Evolutionary conservation across 1,140 invertebrate species (phyloP).

Genomic region (Aphaenogaster rudis): DNA sequence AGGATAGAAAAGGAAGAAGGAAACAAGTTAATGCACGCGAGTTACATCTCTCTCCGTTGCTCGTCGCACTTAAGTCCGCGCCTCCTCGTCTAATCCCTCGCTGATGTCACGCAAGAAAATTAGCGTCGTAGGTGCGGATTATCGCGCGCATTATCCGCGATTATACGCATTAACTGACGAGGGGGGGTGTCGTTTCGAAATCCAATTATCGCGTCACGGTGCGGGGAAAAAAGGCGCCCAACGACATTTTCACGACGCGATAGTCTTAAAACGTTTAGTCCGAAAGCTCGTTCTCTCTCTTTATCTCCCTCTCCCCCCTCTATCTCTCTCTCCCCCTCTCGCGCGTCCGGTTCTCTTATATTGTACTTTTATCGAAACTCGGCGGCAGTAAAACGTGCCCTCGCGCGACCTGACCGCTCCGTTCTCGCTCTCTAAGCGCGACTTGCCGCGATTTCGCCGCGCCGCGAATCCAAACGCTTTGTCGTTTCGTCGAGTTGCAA

Average conservation of each 20-base stretch:
- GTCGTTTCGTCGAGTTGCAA: conserved; percentile 73
- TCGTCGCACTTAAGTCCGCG: conserved; percentile 29
- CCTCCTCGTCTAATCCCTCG: conserved; percentile 56
- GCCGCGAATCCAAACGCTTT: conserved; percentile 55
- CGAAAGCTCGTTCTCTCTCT: neutral
- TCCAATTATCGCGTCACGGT: conserved; percentile 65
- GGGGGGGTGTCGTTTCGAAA: conserved; percentile 52
- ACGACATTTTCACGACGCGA: conserved; percentile 37
- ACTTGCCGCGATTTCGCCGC: conserved; percentile 19
- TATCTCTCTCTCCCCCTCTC: neutral
- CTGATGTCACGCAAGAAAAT: conserved; percentile 67
- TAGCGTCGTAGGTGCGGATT: conserved; percentile 64
- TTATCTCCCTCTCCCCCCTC: neutral
- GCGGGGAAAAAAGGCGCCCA: conserved; percentile 12
- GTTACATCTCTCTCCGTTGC: conserved; percentile 6
- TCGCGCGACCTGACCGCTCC: neutral
- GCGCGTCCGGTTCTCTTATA: conserved; percentile 26
- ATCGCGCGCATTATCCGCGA: conserved; percentile 66
- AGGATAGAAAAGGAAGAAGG: neutral
- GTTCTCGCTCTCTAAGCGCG: conserved; percentile 17
- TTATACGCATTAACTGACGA: conserved; percentile 68
- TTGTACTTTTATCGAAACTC: conserved; percentile 55
- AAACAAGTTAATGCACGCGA: neutral
- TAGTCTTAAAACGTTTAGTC: conserved; percentile 36
- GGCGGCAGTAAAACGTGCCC: conserved; percentile 49